Base-by-base conservation (phyloP, 2,113 vertebrate species). In the Mixornis gularis region DNA sequence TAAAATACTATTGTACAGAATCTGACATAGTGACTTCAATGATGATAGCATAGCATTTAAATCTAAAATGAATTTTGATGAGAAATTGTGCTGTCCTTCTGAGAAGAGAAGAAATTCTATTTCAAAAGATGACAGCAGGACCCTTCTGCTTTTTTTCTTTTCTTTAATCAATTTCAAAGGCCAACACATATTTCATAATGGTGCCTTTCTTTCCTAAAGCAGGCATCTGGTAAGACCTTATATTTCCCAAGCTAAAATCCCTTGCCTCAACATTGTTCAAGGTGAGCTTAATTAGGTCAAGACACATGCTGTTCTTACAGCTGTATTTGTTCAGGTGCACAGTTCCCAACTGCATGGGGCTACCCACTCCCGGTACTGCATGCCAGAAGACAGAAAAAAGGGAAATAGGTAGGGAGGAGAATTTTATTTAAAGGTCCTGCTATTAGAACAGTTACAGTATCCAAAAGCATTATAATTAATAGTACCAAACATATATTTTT, bases 221-320 rank as follows among this genome's bases (percentile, higher is more conserved):
- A 72, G 60, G 60, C 69, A 90, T 73, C 40, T 86, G 48, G 91
- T 71, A 59, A 87, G 60, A 34, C 48, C 72, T 94, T 64, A 12
- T 73, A 78, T 92, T 96, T 96, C 86, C 53, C 69, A 86, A 59
- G 34, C 46, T 60, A 85, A 82, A 92, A 93, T 81, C 76, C 48
- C 51, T 81, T 88, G 82, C 63, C 80, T 89, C 20, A 8, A 94
- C 92, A 82, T 95, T 95, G 90, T 79, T 94, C 90, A 96, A 96
- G 95, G 95, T 95, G 90, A 96, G 85, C 71, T 90, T 84, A 96
- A 94, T 65, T 78, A 93, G 87, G 90, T 68, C 81, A 73, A 40
- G 76, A 48, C 70, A 41, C 86, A 53, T 13, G 92, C 89, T 90
- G 48, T 87, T 96, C 82, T 90, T 89, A 92, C 74, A 93, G 73